Evolutionary conservation across 1,140 invertebrate species (phyloP), one percentile per base, ranked within the genome.

Genomic region (Bombus polaris): DNA sequence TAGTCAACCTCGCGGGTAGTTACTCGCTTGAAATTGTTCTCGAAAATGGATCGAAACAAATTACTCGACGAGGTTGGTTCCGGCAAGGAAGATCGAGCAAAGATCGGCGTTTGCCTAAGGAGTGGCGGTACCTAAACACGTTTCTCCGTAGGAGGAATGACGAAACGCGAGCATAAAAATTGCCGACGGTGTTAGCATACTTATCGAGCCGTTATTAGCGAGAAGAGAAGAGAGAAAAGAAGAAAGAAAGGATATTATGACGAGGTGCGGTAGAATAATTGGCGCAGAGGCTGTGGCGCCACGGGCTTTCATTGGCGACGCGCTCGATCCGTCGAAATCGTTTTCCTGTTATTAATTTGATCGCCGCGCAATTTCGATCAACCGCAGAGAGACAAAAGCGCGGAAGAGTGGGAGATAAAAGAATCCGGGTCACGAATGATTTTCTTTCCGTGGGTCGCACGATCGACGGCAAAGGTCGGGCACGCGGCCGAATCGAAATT

Each of bases 151-250:
- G 76, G 12, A 65, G 44, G 35, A 71, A 66, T 35, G 78, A 22
- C 13, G 81, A 73, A 72, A 81, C 79, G 81, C 85, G 47, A 5
- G 68, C 42, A 53, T 62, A 88, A 90, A n/a, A 82, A 87, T 89
- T 83, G 70, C 68, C n/a, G 32, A n/a, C 42, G 82, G 72, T 90
- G 91, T 91, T 87, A 88, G 89, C 88, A 91, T 88, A 90, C 89
- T 91, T 89, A 76, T 84, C 88, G 78, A 22, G 59, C 72, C 65
- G 88, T 81, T 86, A 86, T 77, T 71, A 73, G 65, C 12, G 71
- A 35, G 53, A 85, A 66, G 81, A 59, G 57, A 9, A 12, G 57
- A 59, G 28, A n/a, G 59, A 62, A 62, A 62, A 62, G 28, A 62
- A n/a, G 12, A 18, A 6, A 32, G n/a, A 35, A 35, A 66, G n/a